Conservation (phyloP, 2,888 invertebrate species). For the Syritta pipiens region DNA sequence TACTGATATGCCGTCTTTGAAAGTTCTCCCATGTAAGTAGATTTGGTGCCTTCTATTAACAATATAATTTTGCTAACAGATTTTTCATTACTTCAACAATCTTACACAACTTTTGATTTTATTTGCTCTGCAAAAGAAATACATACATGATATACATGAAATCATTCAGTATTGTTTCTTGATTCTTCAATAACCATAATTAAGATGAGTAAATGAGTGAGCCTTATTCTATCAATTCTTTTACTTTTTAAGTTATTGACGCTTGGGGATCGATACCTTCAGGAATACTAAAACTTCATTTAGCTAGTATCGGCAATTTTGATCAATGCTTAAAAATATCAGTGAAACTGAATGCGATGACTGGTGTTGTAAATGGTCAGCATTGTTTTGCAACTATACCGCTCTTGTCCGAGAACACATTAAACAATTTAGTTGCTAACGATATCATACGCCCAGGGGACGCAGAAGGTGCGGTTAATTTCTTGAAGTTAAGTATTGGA, state of each 20-base stretch:
- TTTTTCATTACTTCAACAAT: too few relatives aligned
- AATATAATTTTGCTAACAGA: too few relatives aligned
- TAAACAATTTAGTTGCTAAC: background rate
- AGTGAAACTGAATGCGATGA: background rate
- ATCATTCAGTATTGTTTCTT: too few relatives aligned
- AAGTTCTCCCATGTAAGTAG: constrained; percentile 35
- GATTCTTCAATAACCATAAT: too few relatives aligned
- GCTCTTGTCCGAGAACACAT: background rate
- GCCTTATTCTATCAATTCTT: too few relatives aligned
- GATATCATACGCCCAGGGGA: background rate
- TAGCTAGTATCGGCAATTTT: constrained; percentile 18
- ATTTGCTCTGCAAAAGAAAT: too few relatives aligned
- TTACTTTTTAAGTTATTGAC: constrained; percentile 36
- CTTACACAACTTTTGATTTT: background rate
- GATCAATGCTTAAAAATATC: constrained; percentile 26
- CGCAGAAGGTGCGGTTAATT: background rate
- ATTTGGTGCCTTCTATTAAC: too few relatives aligned
- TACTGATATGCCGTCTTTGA: constrained; percentile 1
- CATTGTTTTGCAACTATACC: constrained; percentile 18
- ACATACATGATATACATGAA: too few relatives aligned
- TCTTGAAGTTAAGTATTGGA: background rate
- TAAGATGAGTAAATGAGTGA: too few relatives aligned
- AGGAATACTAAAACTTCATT: constrained; percentile 6
- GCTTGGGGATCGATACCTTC: constrained; percentile 32
- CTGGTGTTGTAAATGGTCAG: constrained; percentile 17